A percentile compares a stretch with the other conserved stretches of the same genome.
Conservation (phyloP, 30 jellyfish, hydroid and myxozoan species). For the Chrysaora quinquecirrha region DNA sequence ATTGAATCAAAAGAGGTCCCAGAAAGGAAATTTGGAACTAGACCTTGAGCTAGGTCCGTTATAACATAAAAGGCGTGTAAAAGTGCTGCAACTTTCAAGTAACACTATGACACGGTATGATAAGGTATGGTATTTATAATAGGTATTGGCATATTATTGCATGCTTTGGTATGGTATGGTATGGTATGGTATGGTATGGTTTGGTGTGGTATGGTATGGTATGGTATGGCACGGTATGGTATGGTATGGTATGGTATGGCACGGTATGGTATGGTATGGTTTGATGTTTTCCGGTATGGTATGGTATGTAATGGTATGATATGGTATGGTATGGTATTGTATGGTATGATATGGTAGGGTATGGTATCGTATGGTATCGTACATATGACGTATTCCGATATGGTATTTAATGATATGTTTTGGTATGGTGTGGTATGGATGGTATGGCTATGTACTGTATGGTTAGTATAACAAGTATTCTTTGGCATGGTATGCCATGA, state of each 20-base stretch:
- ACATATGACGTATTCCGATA: not conserved
- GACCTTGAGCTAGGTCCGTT: no score
- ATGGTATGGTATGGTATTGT: no score
- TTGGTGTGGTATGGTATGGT: conserved; percentile 17
- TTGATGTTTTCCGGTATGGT: not conserved
- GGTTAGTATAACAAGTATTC: conserved; percentile 10
- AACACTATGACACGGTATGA: conserved; percentile 17
- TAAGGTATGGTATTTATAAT: conserved; percentile 18
- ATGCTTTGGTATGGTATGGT: conserved; percentile 21
- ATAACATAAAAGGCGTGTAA: no score
- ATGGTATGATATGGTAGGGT: no score
- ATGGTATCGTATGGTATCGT: conserved; percentile 16
- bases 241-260: conserved; percentile 14
- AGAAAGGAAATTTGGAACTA: no score
- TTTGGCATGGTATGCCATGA: conserved; percentile 18
- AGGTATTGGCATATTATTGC: not conserved
- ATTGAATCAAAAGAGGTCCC: no score
- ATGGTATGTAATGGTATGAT: no score
- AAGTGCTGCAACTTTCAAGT: no score
- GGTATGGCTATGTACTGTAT: conserved; percentile 10
- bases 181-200: not conserved
- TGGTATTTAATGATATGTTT: conserved; percentile 1
- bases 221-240: conserved; percentile 22
- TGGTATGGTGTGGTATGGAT: conserved; percentile 10
- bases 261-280: conserved; percentile 31